Base-by-base conservation (phyloP, 2,888 invertebrate genomes). In the Selenia dentaria region DNA sequence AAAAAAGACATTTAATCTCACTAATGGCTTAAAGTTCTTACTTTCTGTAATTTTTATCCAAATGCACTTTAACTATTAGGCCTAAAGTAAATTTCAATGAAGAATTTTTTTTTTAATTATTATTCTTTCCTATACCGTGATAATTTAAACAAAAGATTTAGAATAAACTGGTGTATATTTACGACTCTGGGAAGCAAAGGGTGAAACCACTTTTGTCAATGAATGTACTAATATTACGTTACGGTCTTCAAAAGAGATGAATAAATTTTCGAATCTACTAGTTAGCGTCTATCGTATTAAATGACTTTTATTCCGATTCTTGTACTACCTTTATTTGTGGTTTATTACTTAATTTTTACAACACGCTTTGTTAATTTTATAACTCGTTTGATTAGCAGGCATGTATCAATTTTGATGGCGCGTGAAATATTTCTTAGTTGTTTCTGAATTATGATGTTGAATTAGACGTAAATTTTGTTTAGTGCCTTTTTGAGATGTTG, bases 211-310 rank as follows among this genome's bases (percentile, higher is more conserved):
- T 64, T 67, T 51, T 58, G 27, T 32, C 10, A 14, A 0, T 29
- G 33, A 40, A 43, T 54, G 58, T 67, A 64, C 63, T 5, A 42
- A 65, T 59, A 72, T 74, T 69, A 77, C 65, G 47, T 43, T 41
- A 44, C 47, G 51, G 51, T 48, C 51, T 54, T 55, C 36, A 51
- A 51, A 54, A 64, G 66, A 68, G 61, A 73, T 72, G 66, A 71
- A 77, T 79, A 70, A 76, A 74, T 57, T 59, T 55, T 59, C 60
- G 49, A 57, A 66, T 54, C 34, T 53, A 61, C 70, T 71, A 67
- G 69, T 81, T 74, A 79, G 69, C 68, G 55, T 56, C 60, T 45
- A 64, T 67, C 67, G 64, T 70, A 69, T 69, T 66, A 68, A 67
- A 63, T 59, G 9, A 28, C 44, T 54, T 51, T 29, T 14, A 29